Evolutionary conservation across 2,113 vertebrate species (phyloP).

Genomic region (Daboia siamensis): DNA sequence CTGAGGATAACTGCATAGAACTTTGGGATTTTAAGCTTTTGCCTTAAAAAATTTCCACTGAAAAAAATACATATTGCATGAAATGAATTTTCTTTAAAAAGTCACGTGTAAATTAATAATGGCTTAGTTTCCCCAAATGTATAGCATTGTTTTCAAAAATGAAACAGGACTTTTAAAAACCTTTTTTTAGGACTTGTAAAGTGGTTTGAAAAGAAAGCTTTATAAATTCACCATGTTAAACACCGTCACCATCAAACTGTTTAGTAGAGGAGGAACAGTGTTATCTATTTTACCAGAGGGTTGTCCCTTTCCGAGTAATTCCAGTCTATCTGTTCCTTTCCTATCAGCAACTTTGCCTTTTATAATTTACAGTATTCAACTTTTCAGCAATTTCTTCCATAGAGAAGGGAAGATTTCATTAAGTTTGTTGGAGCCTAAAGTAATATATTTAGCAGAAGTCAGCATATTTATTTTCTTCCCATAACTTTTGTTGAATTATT

Average conservation of each 20-base stretch:
- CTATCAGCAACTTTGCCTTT: neutral
- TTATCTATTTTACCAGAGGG: neutral
- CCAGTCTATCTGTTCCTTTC: neutral
- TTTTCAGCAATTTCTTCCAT: slow-evolving; percentile 1
- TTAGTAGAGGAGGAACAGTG: neutral
- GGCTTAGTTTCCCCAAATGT: slow-evolving; percentile 44
- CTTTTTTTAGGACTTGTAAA: neutral
- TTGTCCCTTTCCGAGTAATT: neutral
- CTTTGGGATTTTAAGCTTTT: slow-evolving; percentile 60
- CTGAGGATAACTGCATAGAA: slow-evolving; percentile 63
- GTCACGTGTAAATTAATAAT: slow-evolving; percentile 59
- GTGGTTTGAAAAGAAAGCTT: slow-evolving; percentile 42
- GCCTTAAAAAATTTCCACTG: slow-evolving; percentile 62
- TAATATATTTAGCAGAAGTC: neutral
- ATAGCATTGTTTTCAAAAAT: slow-evolving; percentile 42
- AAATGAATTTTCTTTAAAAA: slow-evolving; percentile 54
- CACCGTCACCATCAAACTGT: neutral
- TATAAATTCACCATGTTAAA: neutral
- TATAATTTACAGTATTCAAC: no score
- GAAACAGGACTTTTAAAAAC: slow-evolving; percentile 31
- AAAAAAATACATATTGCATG: slow-evolving; percentile 63
- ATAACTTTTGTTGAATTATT: neutral
- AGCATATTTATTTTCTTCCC: neutral
- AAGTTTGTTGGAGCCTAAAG: neutral
- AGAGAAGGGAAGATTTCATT: slow-evolving; percentile 1